Evolutionary conservation across 2,113 vertebrate genomes (phyloP).

Genomic region (Ursus arctos): DNA sequence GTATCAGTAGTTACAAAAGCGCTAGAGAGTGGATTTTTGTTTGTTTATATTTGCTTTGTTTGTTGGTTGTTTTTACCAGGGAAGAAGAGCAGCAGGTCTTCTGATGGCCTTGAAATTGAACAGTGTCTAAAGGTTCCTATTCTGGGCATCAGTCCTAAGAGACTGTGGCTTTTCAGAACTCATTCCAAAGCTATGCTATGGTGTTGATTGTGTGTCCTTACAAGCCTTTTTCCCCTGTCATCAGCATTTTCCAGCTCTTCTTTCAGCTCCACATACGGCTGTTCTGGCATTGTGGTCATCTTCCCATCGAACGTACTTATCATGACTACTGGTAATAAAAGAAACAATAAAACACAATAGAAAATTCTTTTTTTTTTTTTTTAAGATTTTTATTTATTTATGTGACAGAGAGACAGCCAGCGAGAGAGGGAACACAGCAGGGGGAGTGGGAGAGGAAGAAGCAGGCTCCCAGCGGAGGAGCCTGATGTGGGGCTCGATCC

Average conservation of each 20-base stretch:
- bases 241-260: conserved; percentile 34
- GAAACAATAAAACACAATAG: not conserved
- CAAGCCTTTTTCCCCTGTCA: not conserved
- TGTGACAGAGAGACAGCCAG: too few species aligned
- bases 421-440: too few species aligned
- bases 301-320: not conserved
- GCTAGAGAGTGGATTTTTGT: not conserved
- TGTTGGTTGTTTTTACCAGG: not conserved
- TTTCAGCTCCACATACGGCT: not conserved
- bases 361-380: not conserved
- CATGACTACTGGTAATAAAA: conserved; percentile 20
- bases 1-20: not conserved
- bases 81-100: not conserved
- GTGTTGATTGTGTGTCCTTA: not conserved
- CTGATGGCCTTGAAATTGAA: not conserved
- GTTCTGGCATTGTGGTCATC: not conserved
- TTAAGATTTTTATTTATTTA: too few species aligned
- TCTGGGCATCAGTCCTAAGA: conserved; percentile 1
- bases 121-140: conserved; percentile 10
- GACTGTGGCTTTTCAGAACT: conserved; percentile 47
- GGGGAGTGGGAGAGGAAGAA: too few species aligned
- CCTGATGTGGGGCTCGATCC: too few species aligned
- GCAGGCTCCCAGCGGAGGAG: too few species aligned
- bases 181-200: not conserved
- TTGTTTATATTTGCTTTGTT: not conserved